Conservation (phyloP, 1,140 invertebrate species). For the Rhyzopertha dominica region DNA sequence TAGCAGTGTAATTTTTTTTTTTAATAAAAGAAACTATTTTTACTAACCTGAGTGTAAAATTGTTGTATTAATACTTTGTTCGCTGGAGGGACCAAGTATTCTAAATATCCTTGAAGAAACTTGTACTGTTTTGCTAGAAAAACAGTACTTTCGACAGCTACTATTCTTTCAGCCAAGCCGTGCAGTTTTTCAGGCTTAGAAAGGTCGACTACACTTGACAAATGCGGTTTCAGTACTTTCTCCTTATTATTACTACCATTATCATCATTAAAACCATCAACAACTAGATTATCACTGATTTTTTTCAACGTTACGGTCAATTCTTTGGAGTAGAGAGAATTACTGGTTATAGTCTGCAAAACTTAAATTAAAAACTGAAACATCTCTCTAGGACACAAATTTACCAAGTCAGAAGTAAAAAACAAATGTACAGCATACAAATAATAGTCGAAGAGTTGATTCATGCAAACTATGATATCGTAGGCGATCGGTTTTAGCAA, state of each 20-base stretch:
- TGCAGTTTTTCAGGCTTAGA: constrained; percentile 66
- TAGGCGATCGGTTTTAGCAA: constrained; percentile 86
- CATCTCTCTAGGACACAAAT: constrained; percentile 26
- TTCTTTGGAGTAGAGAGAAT: constrained; percentile 60
- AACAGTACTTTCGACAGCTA: constrained; percentile 87
- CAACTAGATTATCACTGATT: constrained; percentile 59
- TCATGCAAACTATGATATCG: constrained; percentile 85
- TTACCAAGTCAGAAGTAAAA: constrained; percentile 73
- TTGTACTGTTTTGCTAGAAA: constrained; percentile 86
- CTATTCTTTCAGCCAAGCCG: constrained; percentile 78
- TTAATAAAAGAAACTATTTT: neutral
- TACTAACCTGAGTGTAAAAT: constrained; percentile 60
- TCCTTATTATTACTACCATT: constrained; percentile 19
- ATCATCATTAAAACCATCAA: constrained; percentile 36
- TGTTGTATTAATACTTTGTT: constrained; percentile 67
- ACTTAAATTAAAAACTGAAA: too few relatives aligned
- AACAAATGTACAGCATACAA: constrained; percentile 87
- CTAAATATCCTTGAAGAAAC: constrained; percentile 75
- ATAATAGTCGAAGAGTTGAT: constrained; percentile 94
- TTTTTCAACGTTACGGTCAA: constrained; percentile 69
- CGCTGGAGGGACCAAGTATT: constrained; percentile 59
- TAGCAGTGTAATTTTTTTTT: constrained; percentile 34
- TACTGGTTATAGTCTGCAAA: constrained; percentile 46
- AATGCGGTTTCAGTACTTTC: constrained; percentile 56
- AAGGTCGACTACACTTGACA: constrained; percentile 70